These are phyloP conservation scores for Azorinus chamasolen DNA, from an alignment of 2,888 invertebrate species.

Conservation along the genomic window DNA sequence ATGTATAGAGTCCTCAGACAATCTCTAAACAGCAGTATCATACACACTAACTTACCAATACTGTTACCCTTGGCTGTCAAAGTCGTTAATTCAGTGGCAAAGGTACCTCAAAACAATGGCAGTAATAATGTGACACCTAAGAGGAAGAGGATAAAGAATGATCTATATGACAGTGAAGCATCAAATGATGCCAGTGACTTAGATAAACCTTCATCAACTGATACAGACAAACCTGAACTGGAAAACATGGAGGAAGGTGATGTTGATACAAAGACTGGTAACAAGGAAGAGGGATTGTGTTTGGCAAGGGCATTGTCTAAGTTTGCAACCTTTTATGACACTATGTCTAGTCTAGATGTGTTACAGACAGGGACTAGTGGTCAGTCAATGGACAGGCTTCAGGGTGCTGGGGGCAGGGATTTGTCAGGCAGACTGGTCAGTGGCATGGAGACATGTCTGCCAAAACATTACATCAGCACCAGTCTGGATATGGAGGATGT, in stretches of 20 bases:
- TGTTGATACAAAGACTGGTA: neutral
- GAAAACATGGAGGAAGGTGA: neutral
- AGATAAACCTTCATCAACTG: neutral
- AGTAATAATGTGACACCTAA: constrained; percentile 41
- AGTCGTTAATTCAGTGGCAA: constrained; percentile 32
- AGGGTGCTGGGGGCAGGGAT: constrained; percentile 4
- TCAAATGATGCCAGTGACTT: constrained; percentile 45
- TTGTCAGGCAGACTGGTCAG: constrained; percentile 31
- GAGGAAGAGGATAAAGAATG: constrained; percentile 66
- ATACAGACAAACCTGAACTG: neutral
- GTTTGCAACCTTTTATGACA: constrained; percentile 71
- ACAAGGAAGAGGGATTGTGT: constrained; percentile 8
- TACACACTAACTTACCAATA: constrained; percentile 66
- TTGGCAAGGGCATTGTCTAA: constrained; percentile 41
- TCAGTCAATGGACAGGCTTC: constrained; percentile 21
- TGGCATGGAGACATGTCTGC: constrained; percentile 37
- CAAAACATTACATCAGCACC: constrained; percentile 9
- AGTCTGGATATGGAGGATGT: constrained; percentile 24
- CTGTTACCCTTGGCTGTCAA: constrained; percentile 64
- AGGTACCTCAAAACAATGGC: neutral
- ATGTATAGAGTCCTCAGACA: constrained; percentile 22
- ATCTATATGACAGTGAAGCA: constrained; percentile 77
- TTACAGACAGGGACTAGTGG: constrained; percentile 37
- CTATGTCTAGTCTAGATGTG: constrained; percentile 65
- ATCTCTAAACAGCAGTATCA: constrained; percentile 20